phyloP scores from a whole-genome alignment of 1,140 invertebrate species.

The Aphidius gifuensis region DNA sequence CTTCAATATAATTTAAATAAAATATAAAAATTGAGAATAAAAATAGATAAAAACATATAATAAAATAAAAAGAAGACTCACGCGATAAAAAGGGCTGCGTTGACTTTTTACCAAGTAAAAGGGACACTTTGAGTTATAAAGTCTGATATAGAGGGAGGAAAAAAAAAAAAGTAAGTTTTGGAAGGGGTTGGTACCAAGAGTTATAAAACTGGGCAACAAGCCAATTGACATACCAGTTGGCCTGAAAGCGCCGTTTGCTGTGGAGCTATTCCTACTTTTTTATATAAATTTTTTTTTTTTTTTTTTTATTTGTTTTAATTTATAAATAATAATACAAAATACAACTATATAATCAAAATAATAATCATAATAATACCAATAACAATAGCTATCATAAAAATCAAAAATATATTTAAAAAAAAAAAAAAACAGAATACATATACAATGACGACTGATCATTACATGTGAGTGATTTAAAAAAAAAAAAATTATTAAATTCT shows the following conservation, averaged over 20 bases:
- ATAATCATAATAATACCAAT: too few relatives aligned
- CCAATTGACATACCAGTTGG: slow-evolving; percentile 56
- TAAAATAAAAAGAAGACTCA: slow-evolving; percentile 2
- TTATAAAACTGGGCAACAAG: slow-evolving; percentile 56
- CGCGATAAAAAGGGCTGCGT: slow-evolving; percentile 23
- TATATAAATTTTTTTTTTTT: slow-evolving; percentile 16
- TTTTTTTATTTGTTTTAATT: slow-evolving; percentile 23
- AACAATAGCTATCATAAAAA: too few relatives aligned
- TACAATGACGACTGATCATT: slow-evolving; percentile 42
- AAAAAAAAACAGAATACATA: slow-evolving; percentile 14
- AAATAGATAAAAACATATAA: slow-evolving; percentile 4
- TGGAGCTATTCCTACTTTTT: slow-evolving; percentile 32
- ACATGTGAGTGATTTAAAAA: slow-evolving; percentile 37
- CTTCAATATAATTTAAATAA: too few relatives aligned
- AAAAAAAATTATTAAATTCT: too few relatives aligned
- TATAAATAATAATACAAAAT: too few relatives aligned
- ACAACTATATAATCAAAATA: too few relatives aligned
- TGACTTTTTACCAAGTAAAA: neutral
- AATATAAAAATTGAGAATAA: neutral
- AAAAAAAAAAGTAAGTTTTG: slow-evolving; percentile 17
- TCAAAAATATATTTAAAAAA: neutral
- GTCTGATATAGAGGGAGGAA: slow-evolving; percentile 3
- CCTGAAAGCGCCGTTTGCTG: slow-evolving; percentile 47
- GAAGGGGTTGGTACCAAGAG: slow-evolving; percentile 33
- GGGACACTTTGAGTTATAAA: slow-evolving; percentile 7